Evolutionary conservation across 1,140 invertebrate species (phyloP), one percentile per base, ranked within the genome.

Genomic region (Hyles euphorbiae): DNA sequence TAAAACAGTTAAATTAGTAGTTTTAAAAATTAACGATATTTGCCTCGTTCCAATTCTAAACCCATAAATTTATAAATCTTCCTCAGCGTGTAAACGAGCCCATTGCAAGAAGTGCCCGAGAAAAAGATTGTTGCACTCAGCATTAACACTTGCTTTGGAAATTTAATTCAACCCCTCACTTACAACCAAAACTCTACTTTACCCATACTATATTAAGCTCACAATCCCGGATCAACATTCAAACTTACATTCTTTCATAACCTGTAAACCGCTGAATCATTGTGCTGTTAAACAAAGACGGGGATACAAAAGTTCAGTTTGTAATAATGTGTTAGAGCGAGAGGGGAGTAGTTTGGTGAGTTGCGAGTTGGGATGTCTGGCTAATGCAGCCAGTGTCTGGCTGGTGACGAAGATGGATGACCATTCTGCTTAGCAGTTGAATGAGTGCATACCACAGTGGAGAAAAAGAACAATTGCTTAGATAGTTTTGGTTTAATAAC

Each of bases 351-450:
- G 44, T 55, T 75, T 65, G 60, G 43, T 9, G 58, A 33, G 12
- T 66, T 32, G 33, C 58, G 58, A 60, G 50, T 72, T 34, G 6
- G 61, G 74, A 57, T 58, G 75, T 76, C 78, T 77, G 74, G 77
- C 65, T 81, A 81, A 82, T 80, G 80, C 78, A 76, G 63, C 56
- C 57, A 69, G 72, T 59, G 76, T 76, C 76, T 83, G 76, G 70
- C 56, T 68, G 62, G 57, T 84, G 83, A 87, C 74, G 83, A 87
- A 84, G 83, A 87, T 81, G 71, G 81, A 87, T 87, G 81, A 65
- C 48, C 58, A 60, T 71, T 62, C 70, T 78, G 73, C 70, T 77
- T 78, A 81, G 74, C 71, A 76, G 74, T 70, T 79, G 75, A 84
- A 83, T 80, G 78, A 81, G 74, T 64, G 65, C 58, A 66, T 58